Percentiles rank a stretch among this genome's conserved stretches.
Conservation (phyloP, 2,797 vertebrate genomes). For the Paratrypauchen microcephalus region DNA sequence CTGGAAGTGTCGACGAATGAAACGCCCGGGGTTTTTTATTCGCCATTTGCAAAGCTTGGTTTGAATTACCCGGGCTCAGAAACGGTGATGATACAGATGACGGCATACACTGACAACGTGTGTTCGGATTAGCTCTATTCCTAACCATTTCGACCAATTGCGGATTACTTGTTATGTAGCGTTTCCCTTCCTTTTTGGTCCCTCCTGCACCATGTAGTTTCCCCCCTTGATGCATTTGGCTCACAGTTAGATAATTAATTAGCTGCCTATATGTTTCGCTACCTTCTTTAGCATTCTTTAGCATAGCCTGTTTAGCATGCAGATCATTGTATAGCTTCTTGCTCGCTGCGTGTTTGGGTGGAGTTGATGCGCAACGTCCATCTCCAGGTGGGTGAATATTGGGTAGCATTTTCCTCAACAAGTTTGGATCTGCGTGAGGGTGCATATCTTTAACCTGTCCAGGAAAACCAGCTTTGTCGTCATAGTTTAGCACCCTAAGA, state of each 20-base stretch:
- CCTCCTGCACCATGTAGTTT: conserved; percentile 74
- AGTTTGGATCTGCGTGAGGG: conserved; percentile 85
- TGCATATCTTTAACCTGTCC: conserved; percentile 85
- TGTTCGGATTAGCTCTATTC: conserved; percentile 65
- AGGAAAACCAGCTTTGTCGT: conserved; percentile 55
- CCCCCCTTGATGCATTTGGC: conserved; percentile 80
- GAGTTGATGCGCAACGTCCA: conserved; percentile 80
- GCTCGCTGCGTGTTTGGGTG: conserved; percentile 84
- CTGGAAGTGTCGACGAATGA: conserved; percentile 77
- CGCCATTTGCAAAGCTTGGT: conserved; percentile 45
- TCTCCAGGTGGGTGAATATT: conserved; percentile 85
- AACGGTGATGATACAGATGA: conserved; percentile 66
- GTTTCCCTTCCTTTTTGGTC: conserved; percentile 74
- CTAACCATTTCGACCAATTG: conserved; percentile 76
- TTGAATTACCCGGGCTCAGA: conserved; percentile 58
- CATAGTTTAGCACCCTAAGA: conserved; percentile 65
- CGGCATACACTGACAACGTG: conserved; percentile 74
- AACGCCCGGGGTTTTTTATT: conserved; percentile 57
- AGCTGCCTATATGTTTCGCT: conserved; percentile 77
- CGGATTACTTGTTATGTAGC: conserved; percentile 73
- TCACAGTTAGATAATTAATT: conserved; percentile 79
- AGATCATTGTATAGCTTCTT: conserved; percentile 74
- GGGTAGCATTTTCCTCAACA: conserved; percentile 90
- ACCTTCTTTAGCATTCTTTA: conserved; percentile 73
- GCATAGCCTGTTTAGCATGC: conserved; percentile 68